These are phyloP conservation scores for Orchesella cincta DNA, from an alignment of 1,140 invertebrate genomes.

Conservation along the genomic window DNA sequence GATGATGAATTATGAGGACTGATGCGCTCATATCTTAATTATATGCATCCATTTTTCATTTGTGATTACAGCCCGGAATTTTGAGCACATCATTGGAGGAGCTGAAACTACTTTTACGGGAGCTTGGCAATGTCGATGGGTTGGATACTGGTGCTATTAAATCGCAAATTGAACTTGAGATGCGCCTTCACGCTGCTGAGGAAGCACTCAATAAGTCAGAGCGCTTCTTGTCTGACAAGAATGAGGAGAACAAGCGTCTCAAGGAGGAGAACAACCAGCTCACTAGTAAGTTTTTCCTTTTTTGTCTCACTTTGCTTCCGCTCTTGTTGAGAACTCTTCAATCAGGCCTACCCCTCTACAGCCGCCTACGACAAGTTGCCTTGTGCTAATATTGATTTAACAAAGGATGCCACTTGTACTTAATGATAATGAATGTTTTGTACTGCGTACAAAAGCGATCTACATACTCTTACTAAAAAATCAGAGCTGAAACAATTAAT, in stretches of 20 bases:
- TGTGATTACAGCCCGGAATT: constrained; percentile 55
- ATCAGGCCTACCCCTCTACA: no score
- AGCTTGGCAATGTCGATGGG: constrained; percentile 58
- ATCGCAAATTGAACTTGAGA: constrained; percentile 60
- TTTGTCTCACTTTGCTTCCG: no score
- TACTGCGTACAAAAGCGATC: no score
- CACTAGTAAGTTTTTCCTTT: constrained; percentile 70
- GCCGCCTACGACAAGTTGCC: no score
- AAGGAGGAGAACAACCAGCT: constrained; percentile 76
- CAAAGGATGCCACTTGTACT: no score
- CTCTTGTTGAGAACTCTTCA: no score
- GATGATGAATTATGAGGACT: no score
- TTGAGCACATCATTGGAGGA: constrained; percentile 58
- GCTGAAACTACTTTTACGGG: constrained; percentile 55
- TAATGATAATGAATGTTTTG: no score
- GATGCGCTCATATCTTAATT: no score
- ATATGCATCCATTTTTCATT: not conserved
- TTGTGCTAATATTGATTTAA: no score
- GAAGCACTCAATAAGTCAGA: constrained; percentile 70
- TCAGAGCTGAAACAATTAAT: no score
- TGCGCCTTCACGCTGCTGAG: constrained; percentile 59
- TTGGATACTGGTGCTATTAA: constrained; percentile 55
- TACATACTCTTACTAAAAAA: no score
- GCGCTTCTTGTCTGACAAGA: constrained; percentile 70
- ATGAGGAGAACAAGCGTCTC: constrained; percentile 76